Conservation (phyloP, 2,888 invertebrate species). For the Morinoia aosen region DNA sequence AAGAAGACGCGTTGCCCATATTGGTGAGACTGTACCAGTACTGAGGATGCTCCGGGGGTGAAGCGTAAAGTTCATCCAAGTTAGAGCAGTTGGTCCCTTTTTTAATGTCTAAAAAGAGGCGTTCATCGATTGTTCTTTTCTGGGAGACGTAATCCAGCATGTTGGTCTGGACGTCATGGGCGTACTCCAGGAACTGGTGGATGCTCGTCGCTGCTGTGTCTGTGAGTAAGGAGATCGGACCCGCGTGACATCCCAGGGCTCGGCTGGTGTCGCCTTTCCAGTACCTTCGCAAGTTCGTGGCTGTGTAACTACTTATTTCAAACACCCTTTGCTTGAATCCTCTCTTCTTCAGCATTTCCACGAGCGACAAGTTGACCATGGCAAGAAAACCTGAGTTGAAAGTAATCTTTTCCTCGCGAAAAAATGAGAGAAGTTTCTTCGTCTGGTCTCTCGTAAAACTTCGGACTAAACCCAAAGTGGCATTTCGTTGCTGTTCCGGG, state of each 20-base stretch:
- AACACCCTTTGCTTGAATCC: slow-evolving; percentile 16
- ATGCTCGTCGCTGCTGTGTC: slow-evolving; percentile 18
- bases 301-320: neutral
- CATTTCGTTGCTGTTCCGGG: neutral
- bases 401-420: neutral
- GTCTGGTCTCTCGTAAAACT: neutral
- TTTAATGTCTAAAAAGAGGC: neutral
- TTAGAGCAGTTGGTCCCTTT: slow-evolving; percentile 33
- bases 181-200: slow-evolving; percentile 31
- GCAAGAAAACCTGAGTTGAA: slow-evolving; percentile 16
- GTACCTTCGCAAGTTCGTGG: neutral
- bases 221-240: neutral
- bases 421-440: neutral
- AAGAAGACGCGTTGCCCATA: neutral
- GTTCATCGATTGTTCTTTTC: neutral
- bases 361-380: neutral
- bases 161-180: slow-evolving; percentile 27
- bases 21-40: slow-evolving; percentile 19
- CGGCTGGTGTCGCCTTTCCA: slow-evolving; percentile 37
- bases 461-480: neutral
- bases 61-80: slow-evolving; percentile 16
- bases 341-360: slow-evolving; percentile 38
- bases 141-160: slow-evolving; percentile 23
- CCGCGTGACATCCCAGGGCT: slow-evolving; percentile 7
- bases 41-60: neutral